Conservation (phyloP, 1,140 invertebrate genomes). For the Oryctes rhinoceros region DNA sequence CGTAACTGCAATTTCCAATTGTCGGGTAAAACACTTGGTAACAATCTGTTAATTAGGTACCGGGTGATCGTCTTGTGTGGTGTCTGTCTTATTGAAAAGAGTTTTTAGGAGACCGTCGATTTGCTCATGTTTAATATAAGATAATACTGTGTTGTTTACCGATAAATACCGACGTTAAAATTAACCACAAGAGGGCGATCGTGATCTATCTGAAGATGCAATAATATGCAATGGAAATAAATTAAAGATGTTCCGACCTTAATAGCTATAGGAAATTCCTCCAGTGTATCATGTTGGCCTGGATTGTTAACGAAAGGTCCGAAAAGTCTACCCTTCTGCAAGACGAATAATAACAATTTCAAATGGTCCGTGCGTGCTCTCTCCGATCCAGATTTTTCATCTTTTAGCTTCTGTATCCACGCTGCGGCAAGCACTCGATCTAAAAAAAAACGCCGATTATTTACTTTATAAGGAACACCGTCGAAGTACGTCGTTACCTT, state of each 20-base stretch:
- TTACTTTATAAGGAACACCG: slow-evolving; percentile 18
- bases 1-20: slow-evolving; percentile 48
- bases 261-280: slow-evolving; percentile 53
- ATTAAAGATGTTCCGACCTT: slow-evolving; percentile 49
- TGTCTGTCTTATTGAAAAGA: too few species aligned
- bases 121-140: too few species aligned
- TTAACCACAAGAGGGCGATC: too few species aligned
- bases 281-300: slow-evolving; percentile 48
- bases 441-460: slow-evolving; percentile 43
- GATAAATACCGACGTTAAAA: too few species aligned
- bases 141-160: too few species aligned
- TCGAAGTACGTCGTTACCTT: slow-evolving; percentile 51
- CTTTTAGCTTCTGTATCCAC: slow-evolving; percentile 60
- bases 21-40: not conserved
- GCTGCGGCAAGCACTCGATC: slow-evolving; percentile 58
- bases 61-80: too few species aligned
- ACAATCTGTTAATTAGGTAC: too few species aligned
- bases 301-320: slow-evolving; percentile 59
- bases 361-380: slow-evolving; percentile 56
- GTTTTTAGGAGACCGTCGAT: too few species aligned
- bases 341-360: slow-evolving; percentile 59
- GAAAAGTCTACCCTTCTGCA: slow-evolving; percentile 56
- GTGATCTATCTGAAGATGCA: too few species aligned
- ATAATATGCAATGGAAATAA: too few species aligned
- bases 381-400: slow-evolving; percentile 48